Evolutionary conservation across 37 sponge, comb jelly and placozoan genomes (phyloP), one percentile per base, ranked within the genome.

Genomic region (Dysidea cf. avara): DNA sequence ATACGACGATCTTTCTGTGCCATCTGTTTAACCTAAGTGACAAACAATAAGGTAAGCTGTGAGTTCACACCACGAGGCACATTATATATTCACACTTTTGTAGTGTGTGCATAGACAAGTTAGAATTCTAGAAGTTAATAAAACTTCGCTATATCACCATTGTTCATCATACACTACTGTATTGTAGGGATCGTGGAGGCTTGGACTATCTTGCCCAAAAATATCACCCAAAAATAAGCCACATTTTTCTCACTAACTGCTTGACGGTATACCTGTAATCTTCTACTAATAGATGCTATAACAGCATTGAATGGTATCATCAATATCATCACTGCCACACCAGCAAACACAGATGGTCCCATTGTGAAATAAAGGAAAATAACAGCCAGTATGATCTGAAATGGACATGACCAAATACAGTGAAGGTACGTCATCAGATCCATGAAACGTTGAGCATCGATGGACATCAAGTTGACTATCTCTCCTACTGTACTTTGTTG

Each of bases 401-500:
- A 43, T 1, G 90, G 93, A 30, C 78, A 86, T 1, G 96, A 95
- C 92, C 93, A 92, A 50, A 96, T n/a, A 66, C 70, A 56, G 79
- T 92, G 79, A 40, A 89, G 53, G 82, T 89, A 92, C 30, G 85
- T 73, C 36, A 51, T 83, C 39, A 96, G 71, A 54, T 96, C 96
- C 92, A 89, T 89, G 46, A 89, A 87, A 28, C 87, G 61, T 71
- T 92, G 94, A 58, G 97, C 94, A 48, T 96, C 97, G 13, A 96
- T 90, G 9, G 95, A 82, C 97, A 96, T 96, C 64, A 96, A 69
- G 77, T 92, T 96, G 64, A 96, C 94, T 57, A 96, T 96, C 91
- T 96, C 94, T 28, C 97, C 97, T 0, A 90, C 76, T 28, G 95
- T 92, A 14, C 80, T 81, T 25, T 59, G 50, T 29, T 67, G 75